These are phyloP conservation scores for rabbit (Oryctolagus cuniculus) DNA, from an alignment of 2,113 vertebrate genomes.

Conservation along the genomic window mOryCun1.1 NC_091437.1:13338001-13338500, in stretches of 20 bases:
- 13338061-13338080: neutral
- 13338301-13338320: slow-evolving; percentile 58
- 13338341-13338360: slow-evolving; percentile 53
- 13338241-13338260: slow-evolving; percentile 68
- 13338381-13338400: slow-evolving; percentile 42
- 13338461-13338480: neutral
- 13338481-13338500: neutral
- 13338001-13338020: neutral
- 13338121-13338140: slow-evolving; percentile 9
- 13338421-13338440: slow-evolving; percentile 43
- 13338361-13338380: slow-evolving; percentile 51
- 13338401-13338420: slow-evolving; percentile 43
- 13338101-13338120: neutral
- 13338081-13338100: neutral
- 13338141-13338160: neutral
- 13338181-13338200: neutral
- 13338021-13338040: neutral
- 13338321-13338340: slow-evolving; percentile 68
- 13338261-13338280: slow-evolving; percentile 44
- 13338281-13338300: slow-evolving; percentile 62
- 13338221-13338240: slow-evolving; percentile 50
- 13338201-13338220: slow-evolving; percentile 24
- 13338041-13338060: neutral
- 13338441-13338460: slow-evolving; percentile 47
- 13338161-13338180: neutral